Conservation (phyloP, 2,113 vertebrate species). For the Atlantisia rogersi region DNA sequence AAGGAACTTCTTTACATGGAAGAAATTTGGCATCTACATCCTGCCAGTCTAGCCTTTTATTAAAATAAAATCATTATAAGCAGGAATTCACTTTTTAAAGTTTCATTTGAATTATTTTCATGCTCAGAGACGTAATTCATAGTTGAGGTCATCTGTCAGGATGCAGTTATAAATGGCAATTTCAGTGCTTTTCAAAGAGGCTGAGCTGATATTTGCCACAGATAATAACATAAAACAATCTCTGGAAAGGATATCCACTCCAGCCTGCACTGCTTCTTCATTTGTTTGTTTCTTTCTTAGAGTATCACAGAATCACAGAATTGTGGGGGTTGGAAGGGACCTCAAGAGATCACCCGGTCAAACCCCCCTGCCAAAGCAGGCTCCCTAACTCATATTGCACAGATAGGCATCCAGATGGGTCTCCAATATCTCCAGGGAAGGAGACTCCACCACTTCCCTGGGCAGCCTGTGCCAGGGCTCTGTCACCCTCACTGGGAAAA, state of each 20-base stretch:
- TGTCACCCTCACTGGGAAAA: too few species aligned
- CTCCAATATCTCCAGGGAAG: too few species aligned
- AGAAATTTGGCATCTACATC: not conserved
- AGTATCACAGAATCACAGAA: not conserved
- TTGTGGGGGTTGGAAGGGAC: too few species aligned
- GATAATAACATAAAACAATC: not conserved
- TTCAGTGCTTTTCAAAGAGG: not conserved
- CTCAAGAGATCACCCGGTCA: too few species aligned
- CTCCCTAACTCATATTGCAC: too few species aligned
- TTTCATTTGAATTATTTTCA: not conserved
- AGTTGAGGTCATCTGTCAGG: not conserved
- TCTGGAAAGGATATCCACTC: not conserved
- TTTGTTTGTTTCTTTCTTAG: not conserved
- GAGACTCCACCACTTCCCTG: too few species aligned
- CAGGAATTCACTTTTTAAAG: not conserved
- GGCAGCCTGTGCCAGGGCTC: too few species aligned
- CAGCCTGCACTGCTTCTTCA: not conserved
- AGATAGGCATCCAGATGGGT: too few species aligned
- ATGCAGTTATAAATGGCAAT: not conserved
- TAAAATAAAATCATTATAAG: not conserved
- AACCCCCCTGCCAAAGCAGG: too few species aligned
- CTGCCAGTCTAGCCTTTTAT: not conserved
- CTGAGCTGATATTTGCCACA: not conserved
- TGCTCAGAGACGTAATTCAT: fast-evolving
- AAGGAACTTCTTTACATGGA: not conserved